Conservation (phyloP, 1,140 invertebrate species). For the Fopius arisanus region DNA sequence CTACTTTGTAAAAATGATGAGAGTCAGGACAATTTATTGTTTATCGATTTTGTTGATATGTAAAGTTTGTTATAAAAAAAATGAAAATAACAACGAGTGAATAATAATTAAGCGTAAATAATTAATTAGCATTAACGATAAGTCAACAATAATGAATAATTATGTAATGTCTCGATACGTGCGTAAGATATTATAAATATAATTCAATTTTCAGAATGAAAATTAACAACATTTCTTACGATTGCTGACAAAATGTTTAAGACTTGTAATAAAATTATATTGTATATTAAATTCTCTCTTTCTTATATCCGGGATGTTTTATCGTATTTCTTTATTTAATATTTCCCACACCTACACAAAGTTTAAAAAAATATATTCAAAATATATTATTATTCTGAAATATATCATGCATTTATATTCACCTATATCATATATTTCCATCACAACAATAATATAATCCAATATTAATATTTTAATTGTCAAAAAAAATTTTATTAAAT, state of each 20-base stretch:
- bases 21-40: neutral
- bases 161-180: conserved; percentile 32
- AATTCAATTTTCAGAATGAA: conserved; percentile 45
- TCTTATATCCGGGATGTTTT: neutral
- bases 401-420: too few relatives aligned
- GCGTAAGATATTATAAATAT: conserved; percentile 49
- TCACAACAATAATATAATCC: too few relatives aligned
- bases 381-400: too few relatives aligned
- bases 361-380: too few relatives aligned
- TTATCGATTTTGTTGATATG: conserved; percentile 9
- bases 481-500: too few relatives aligned
- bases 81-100: conserved; percentile 32
- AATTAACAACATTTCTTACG: conserved; percentile 2
- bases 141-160: conserved; percentile 28
- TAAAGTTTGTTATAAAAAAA: conserved; percentile 20
- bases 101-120: conserved; percentile 24
- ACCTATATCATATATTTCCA: too few relatives aligned
- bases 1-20: neutral
- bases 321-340: neutral
- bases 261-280: conserved; percentile 58
- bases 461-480: too few relatives aligned
- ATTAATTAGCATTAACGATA: conserved; percentile 4
- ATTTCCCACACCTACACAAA: too few relatives aligned
- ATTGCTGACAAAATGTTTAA: conserved; percentile 51
- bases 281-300: conserved; percentile 49